These are phyloP conservation scores for Cottoperca gobio DNA, from an alignment of 2,797 vertebrate species.

Conservation along the genomic window DNA sequence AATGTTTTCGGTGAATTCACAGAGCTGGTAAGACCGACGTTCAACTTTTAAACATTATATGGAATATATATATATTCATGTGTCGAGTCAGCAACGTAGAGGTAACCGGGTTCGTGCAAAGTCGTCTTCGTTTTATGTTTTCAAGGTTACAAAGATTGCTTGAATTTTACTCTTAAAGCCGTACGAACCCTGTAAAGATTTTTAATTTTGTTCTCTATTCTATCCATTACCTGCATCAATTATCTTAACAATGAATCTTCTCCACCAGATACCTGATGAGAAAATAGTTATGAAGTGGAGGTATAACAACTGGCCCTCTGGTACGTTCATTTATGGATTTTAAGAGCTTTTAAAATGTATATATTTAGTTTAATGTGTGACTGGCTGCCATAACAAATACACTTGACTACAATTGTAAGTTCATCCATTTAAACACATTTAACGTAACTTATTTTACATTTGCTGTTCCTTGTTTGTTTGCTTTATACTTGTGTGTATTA, in stretches of 20 bases:
- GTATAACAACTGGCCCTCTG: constrained; percentile 96
- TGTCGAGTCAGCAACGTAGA: no score
- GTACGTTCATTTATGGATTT: constrained; percentile 76
- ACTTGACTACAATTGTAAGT: background rate
- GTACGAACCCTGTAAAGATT: no score
- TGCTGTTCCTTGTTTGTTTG: background rate
- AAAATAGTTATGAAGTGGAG: constrained; percentile 97
- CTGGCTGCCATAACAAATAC: background rate
- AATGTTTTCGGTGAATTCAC: constrained; percentile 93
- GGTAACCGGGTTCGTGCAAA: no score
- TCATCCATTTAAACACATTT: background rate
- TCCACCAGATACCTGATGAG: constrained; percentile 89
- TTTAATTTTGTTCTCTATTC: constrained; percentile 21
- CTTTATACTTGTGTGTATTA: background rate
- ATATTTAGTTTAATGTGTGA: no score
- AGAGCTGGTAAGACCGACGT: constrained; percentile 87
- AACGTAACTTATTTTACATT: background rate
- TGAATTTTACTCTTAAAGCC: no score
- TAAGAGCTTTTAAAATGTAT: no score
- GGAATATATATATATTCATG: no score
- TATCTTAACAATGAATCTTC: background rate
- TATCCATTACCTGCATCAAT: background rate
- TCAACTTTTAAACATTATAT: no score
- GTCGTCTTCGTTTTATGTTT: no score
- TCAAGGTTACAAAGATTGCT: no score